phyloP scores from a whole-genome alignment of 2,888 invertebrate species.

The Clivina fossor region DNA sequence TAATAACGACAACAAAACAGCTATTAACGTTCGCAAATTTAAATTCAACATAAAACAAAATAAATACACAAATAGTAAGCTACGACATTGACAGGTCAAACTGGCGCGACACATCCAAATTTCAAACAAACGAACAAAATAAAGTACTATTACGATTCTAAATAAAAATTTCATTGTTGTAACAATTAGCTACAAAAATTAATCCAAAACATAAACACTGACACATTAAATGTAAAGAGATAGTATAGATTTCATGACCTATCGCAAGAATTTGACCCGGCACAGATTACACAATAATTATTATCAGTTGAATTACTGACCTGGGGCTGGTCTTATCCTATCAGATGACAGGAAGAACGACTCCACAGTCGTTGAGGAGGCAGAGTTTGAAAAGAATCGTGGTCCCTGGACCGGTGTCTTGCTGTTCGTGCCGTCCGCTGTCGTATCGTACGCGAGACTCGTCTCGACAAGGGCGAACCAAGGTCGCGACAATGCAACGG shows the following conservation, averaged over 20 bases:
- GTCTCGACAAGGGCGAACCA: constrained; percentile 50
- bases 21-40: neutral
- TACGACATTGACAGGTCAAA: constrained; percentile 23
- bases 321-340: constrained; percentile 14
- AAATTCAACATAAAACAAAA: constrained; percentile 1
- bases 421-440: constrained; percentile 20
- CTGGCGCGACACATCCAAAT: constrained; percentile 18
- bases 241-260: constrained; percentile 17
- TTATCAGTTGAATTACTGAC: constrained; percentile 23
- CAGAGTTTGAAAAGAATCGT: neutral
- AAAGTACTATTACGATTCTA: too few relatives aligned
- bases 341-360: constrained; percentile 9
- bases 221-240: neutral
- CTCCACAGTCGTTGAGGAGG: constrained; percentile 2
- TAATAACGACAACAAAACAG: neutral
- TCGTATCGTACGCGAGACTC: constrained; percentile 43
- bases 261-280: constrained; percentile 23
- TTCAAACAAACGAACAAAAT: neutral
- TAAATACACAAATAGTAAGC: constrained; percentile 1
- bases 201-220: too few relatives aligned
- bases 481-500: constrained; percentile 54
- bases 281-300: constrained; percentile 14
- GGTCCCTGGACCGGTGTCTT: constrained; percentile 5
- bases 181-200: too few relatives aligned
- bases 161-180: too few relatives aligned